A percentile compares a stretch with the other conserved stretches of the same genome.
Evolutionary conservation across 2,113 vertebrate species (phyloP).

Genomic region (Chlamydotis undulata): DNA sequence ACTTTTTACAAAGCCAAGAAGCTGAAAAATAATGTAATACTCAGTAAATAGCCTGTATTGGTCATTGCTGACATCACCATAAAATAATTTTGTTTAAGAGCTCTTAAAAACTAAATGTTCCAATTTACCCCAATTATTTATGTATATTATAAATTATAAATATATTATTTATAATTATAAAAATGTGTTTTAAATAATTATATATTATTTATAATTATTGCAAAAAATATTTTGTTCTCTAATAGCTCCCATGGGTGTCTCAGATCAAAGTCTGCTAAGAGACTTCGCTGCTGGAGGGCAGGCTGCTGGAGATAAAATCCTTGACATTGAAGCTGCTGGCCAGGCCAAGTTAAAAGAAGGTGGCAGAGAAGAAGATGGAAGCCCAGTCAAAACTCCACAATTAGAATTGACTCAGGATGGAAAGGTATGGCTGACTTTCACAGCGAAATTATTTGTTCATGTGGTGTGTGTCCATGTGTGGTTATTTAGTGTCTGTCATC

Average conservation of each 20-base stretch:
- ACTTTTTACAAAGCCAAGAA: neutral
- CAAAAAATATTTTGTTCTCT: neutral
- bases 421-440: slow-evolving; percentile 75
- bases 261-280: slow-evolving; percentile 76
- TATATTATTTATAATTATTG: too few species aligned
- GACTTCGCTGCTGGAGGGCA: slow-evolving; percentile 50
- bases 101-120: neutral
- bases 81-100: neutral
- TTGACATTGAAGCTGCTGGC: slow-evolving; percentile 43
- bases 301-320: slow-evolving; percentile 57
- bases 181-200: too few species aligned
- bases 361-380: slow-evolving; percentile 65
- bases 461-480: neutral
- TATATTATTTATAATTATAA: too few species aligned
- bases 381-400: slow-evolving; percentile 59
- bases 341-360: slow-evolving; percentile 55
- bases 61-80: neutral
- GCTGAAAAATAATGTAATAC: neutral
- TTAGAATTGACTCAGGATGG: slow-evolving; percentile 72
- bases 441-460: neutral
- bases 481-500: neutral
- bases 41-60: neutral
- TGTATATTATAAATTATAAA: too few species aligned
- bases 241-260: slow-evolving; percentile 84
- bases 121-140: neutral